phyloP scores from a whole-genome alignment of 2,888 invertebrate genomes.

The Falcaria lacertinaria region DNA sequence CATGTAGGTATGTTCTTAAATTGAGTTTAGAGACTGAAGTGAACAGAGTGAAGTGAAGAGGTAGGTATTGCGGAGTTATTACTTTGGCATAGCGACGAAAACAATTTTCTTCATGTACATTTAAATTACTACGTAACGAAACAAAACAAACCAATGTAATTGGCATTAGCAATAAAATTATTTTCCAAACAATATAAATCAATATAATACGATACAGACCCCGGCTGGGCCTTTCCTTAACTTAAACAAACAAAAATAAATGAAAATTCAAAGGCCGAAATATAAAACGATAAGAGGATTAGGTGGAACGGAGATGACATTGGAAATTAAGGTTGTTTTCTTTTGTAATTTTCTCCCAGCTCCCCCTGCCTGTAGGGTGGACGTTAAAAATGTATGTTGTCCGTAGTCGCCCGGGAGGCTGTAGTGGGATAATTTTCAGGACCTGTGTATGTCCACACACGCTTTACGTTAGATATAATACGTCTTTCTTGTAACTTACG shows the following conservation, averaged over 20 bases:
- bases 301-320: constrained; percentile 79
- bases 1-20: no score
- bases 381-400: constrained; percentile 76
- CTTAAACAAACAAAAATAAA: constrained; percentile 78
- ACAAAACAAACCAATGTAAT: constrained; percentile 1
- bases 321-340: constrained; percentile 80
- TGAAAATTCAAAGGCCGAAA: constrained; percentile 78
- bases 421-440: constrained; percentile 57
- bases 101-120: background rate
- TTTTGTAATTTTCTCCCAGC: constrained; percentile 77
- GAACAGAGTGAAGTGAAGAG: no score
- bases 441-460: constrained; percentile 48
- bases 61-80: no score
- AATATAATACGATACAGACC: constrained; percentile 44
- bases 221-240: constrained; percentile 63
- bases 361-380: constrained; percentile 61
- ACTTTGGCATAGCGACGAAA: background rate
- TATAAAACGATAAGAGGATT: constrained; percentile 79
- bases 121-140: constrained; percentile 1
- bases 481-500: constrained; percentile 27
- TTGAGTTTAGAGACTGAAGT: no score
- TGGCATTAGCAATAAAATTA: constrained; percentile 5
- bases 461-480: constrained; percentile 41
- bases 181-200: constrained; percentile 35
- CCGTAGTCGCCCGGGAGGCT: constrained; percentile 42